Evolutionary conservation across 2,113 vertebrate genomes (phyloP), one percentile per base, ranked within the genome.

Genomic region (Fregata magnificens): DNA sequence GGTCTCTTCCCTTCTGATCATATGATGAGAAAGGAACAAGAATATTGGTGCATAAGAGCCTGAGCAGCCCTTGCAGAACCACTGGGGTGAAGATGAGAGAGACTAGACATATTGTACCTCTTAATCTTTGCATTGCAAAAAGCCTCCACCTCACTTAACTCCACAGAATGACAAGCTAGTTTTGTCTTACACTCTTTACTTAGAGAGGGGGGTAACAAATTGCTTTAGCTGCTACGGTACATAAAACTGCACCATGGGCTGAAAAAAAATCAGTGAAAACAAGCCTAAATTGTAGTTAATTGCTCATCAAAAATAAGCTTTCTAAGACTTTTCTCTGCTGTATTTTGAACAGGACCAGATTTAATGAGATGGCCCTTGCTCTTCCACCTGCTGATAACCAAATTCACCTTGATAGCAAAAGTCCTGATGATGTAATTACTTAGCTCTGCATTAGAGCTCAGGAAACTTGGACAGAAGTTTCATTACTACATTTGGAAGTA

Each of bases 21-120:
- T 31, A 29, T 1, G 25, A 21, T 7, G 19, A 36, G 29, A 71
- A 40, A 45, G 29, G 36, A 58, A 55, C 11, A 38, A 10, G 9
- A 67, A 5, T 11, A 10, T 8, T 62, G 16, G 6, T 13, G 4
- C 4, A 4, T 14, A 36, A 42, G 50, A 40, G 34, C 29, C 34
- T 38, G 16, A 55, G 38, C 24, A 55, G 66, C 36, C 36, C 11
- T 18, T 66, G 25, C 14, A 70, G 22, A 56, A 29, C 16, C 19
- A 6, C 0, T 0, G 1, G 5, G 9, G 19, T 26, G 6, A 59
- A 50, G n/a, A 1, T 40, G 3, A n/a, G 28, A 24, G 20, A 26
- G 7, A 7, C 7, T 5, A 2, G 0, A 2, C 2, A 1, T 47
- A 3, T 7, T 44, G 0, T 5, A 4, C 3, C 32, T 32, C 5